Percentiles rank a stretch among this genome's conserved stretches.
phyloP scores from a whole-genome alignment of 2,888 invertebrate species.

The Incurvaria masculella region DNA sequence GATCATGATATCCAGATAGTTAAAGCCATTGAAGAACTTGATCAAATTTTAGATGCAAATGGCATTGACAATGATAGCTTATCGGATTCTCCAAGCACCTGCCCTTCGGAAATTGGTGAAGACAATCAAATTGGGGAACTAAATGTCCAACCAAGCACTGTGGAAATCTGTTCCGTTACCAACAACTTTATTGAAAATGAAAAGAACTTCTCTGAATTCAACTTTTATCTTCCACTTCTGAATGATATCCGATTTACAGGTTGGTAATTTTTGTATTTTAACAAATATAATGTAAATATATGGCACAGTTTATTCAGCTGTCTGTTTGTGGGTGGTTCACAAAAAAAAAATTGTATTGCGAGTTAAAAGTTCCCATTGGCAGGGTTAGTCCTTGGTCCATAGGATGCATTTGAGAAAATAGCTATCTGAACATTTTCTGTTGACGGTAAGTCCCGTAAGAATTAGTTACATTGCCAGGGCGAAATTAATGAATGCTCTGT shows the following conservation, averaged over 20 bases:
- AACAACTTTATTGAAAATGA: constrained; percentile 48
- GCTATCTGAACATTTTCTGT: no score
- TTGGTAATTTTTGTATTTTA: constrained; percentile 20
- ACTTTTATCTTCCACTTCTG: constrained; percentile 36
- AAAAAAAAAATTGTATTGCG: not conserved
- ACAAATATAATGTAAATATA: not conserved
- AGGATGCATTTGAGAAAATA: no score
- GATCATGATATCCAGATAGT: not conserved
- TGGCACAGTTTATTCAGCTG: not conserved
- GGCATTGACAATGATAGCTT: not conserved
- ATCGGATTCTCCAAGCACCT: not conserved
- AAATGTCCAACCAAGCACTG: constrained; percentile 13
- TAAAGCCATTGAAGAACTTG: not conserved
- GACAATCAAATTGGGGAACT: not conserved
- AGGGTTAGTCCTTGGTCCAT: no score
- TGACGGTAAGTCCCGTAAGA: no score
- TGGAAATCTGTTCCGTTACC: constrained; percentile 29
- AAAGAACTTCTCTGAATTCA: constrained; percentile 43
- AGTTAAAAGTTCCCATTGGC: not conserved
- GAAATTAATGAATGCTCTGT: no score
- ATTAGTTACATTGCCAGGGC: no score
- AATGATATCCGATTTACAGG: constrained; percentile 50
- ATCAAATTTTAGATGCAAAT: not conserved
- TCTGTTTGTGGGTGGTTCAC: not conserved
- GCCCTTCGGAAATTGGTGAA: not conserved